Conservation (phyloP, 2,888 invertebrate genomes). For the Heliconius ethilla region DNA sequence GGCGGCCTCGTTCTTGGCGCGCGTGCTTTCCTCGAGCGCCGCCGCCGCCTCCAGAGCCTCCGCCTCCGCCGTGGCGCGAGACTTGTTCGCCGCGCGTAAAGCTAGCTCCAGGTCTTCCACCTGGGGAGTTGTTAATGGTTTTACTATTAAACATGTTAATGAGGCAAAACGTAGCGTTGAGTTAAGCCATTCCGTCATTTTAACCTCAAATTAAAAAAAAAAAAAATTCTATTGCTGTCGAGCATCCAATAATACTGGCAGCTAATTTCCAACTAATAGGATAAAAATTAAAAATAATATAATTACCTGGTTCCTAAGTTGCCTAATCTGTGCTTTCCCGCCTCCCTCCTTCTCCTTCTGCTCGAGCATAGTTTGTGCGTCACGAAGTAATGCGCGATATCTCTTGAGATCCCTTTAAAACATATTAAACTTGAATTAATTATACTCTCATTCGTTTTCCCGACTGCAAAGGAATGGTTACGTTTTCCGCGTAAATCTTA, state of each 20-base stretch:
- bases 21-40: slow-evolving; percentile 90
- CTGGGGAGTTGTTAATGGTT: slow-evolving; percentile 59
- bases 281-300: background rate
- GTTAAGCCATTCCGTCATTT: no score
- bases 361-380: slow-evolving; percentile 95
- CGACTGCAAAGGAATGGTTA: no score
- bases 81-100: slow-evolving; percentile 91
- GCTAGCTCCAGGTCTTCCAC: slow-evolving; percentile 96
- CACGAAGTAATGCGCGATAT: slow-evolving; percentile 93
- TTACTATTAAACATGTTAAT: background rate
- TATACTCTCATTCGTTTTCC: background rate
- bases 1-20: slow-evolving; percentile 89
- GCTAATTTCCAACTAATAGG: background rate
- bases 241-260: background rate
- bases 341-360: slow-evolving; percentile 93
- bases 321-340: slow-evolving; percentile 88
- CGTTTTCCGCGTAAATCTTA: no score
- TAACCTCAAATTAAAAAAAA: background rate
- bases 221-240: background rate
- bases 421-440: background rate
- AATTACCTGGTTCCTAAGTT: slow-evolving; percentile 86
- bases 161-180: no score
- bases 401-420: slow-evolving; percentile 89
- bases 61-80: slow-evolving; percentile 91
- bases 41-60: slow-evolving; percentile 92